Evolutionary conservation across 2,113 vertebrate species (phyloP).

Genomic region (Meriones unguiculatus): DNA sequence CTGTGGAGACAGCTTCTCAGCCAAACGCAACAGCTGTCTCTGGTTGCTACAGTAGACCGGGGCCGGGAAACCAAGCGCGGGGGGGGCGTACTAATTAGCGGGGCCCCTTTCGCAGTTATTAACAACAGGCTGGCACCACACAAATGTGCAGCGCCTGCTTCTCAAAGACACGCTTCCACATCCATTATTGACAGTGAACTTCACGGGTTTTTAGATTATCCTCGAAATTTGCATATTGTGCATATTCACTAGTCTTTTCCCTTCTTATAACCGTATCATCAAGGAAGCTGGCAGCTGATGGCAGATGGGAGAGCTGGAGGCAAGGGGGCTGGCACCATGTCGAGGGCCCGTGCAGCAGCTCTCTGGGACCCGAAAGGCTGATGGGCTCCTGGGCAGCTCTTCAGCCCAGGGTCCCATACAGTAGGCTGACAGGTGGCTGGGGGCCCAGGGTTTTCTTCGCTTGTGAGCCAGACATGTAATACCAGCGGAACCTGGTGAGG

Average conservation of each 20-base stretch:
- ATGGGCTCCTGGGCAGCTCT: neutral
- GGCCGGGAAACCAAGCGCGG: neutral
- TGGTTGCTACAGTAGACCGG: neutral
- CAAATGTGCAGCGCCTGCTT: neutral
- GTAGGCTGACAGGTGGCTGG: neutral
- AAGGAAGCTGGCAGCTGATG: slow-evolving; percentile 36
- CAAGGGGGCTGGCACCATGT: neutral
- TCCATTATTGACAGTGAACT: neutral
- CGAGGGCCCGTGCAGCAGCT: neutral
- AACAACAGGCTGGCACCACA: slow-evolving; percentile 9
- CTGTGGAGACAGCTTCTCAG: neutral
- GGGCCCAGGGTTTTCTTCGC: neutral
- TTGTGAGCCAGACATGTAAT: neutral
- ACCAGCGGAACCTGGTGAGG: neutral
- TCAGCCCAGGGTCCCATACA: neutral
- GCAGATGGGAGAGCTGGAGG: neutral
- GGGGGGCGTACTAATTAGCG: neutral
- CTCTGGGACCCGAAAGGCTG: neutral
- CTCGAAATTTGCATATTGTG: slow-evolving; percentile 67
- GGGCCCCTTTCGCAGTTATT: neutral
- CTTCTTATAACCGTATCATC: slow-evolving; percentile 42
- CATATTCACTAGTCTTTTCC: slow-evolving; percentile 71
- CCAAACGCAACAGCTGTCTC: slow-evolving; percentile 3
- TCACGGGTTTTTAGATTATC: slow-evolving; percentile 51
- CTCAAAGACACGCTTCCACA: slow-evolving; percentile 41